Evolutionary conservation across 2,113 vertebrate genomes (phyloP).

Genomic region (Dipodomys spectabilis): DNA sequence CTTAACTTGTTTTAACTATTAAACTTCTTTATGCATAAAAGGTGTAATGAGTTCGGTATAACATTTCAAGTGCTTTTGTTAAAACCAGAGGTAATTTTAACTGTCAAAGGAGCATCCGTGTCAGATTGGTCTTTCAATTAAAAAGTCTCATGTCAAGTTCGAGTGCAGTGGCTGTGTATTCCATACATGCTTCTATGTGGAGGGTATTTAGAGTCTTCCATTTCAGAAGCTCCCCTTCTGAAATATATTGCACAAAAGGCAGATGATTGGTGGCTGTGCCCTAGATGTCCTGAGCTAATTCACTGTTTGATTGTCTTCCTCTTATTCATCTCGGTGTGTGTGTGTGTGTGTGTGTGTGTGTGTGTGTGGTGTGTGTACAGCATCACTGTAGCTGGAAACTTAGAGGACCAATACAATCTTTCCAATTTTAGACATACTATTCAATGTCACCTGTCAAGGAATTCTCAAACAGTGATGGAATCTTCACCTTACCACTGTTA

Average conservation of each 20-base stretch:
- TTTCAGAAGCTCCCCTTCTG: constrained; percentile 68
- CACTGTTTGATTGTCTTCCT: background rate
- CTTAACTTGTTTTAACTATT: constrained; percentile 74
- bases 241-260: constrained; percentile 49
- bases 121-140: constrained; percentile 82
- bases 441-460: constrained; percentile 48
- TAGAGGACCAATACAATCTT: constrained; percentile 17
- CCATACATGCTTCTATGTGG: constrained; percentile 55
- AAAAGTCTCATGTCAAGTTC: constrained; percentile 76
- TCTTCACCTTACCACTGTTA: background rate
- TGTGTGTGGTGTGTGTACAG: background rate
- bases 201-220: constrained; percentile 73
- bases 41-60: constrained; percentile 77
- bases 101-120: constrained; percentile 81
- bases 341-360: too few relatives aligned
- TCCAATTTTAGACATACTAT: constrained; percentile 16
- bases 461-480: background rate
- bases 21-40: constrained; percentile 77
- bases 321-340: background rate
- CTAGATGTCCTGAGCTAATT: constrained; percentile 49
- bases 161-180: constrained; percentile 69
- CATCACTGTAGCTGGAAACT: background rate
- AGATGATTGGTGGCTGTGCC: constrained; percentile 66
- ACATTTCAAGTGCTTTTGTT: constrained; percentile 78
- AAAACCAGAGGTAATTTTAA: constrained; percentile 83